Evolutionary conservation across 2,888 invertebrate genomes (phyloP).

Genomic region (Allygus modestus): DNA sequence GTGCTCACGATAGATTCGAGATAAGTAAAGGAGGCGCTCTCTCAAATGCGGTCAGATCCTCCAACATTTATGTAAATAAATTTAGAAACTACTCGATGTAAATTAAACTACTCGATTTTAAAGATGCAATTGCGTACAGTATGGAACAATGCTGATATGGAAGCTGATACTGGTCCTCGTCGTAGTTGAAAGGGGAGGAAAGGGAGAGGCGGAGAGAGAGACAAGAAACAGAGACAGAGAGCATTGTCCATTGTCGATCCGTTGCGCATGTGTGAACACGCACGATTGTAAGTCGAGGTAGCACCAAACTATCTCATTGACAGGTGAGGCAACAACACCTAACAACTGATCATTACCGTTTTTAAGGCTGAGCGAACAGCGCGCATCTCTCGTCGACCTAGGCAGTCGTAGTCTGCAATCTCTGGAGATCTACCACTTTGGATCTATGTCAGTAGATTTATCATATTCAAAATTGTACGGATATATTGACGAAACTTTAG

Average conservation of each 20-base stretch:
- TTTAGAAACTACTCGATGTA: too few species aligned
- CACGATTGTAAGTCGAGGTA: constrained; percentile 19
- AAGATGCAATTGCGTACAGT: constrained; percentile 30
- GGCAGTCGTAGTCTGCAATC: too few species aligned
- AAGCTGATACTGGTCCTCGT: not conserved
- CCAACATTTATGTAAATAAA: constrained; percentile 41
- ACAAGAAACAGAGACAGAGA: constrained; percentile 11
- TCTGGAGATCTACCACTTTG: too few species aligned
- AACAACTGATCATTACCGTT: constrained; percentile 2
- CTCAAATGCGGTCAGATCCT: not conserved
- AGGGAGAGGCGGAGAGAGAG: not conserved
- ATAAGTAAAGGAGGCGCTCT: not conserved
- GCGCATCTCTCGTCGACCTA: too few species aligned
- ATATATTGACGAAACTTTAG: too few species aligned
- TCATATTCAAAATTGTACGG: too few species aligned
- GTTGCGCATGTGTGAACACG: constrained; percentile 21
- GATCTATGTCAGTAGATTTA: too few species aligned
- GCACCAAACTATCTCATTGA: constrained; percentile 30
- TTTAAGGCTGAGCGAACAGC: not conserved
- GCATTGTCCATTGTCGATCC: constrained; percentile 6
- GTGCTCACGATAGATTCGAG: constrained; percentile 1
- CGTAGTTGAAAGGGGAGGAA: not conserved
- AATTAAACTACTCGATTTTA: constrained; percentile 21
- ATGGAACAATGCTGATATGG: constrained; percentile 37
- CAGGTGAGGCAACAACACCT: not conserved